These are phyloP conservation scores for Borostomias antarcticus DNA, from an alignment of 2,797 vertebrate species.

Conservation along the genomic window DNA sequence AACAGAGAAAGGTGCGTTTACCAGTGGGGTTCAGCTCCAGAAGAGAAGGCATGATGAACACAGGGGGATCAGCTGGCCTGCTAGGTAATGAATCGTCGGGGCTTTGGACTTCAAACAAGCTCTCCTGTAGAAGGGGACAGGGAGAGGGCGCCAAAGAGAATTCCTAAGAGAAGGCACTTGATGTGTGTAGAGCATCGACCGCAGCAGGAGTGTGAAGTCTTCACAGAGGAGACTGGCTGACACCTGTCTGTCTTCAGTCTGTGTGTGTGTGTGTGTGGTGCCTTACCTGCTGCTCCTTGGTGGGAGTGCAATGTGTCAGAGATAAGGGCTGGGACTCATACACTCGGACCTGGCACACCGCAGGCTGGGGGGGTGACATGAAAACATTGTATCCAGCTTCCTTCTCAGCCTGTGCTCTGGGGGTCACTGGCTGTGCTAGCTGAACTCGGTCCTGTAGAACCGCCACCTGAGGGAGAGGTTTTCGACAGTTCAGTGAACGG, in stretches of 20 bases:
- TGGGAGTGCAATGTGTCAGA: slow-evolving; percentile 13
- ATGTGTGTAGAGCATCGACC: not conserved
- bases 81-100: slow-evolving; percentile 42
- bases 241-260: slow-evolving; percentile 20
- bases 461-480: not conserved
- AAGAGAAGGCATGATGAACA: slow-evolving; percentile 29
- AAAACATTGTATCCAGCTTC: too few species aligned
- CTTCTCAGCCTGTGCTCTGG: slow-evolving; percentile 4
- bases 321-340: slow-evolving; percentile 1
- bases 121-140: slow-evolving; percentile 51
- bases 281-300: slow-evolving; percentile 49
- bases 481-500: not conserved
- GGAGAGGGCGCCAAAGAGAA: slow-evolving; percentile 10
- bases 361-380: slow-evolving; percentile 12
- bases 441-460: not conserved
- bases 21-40: slow-evolving; percentile 63
- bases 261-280: slow-evolving; percentile 5
- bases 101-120: slow-evolving; percentile 52
- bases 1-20: slow-evolving; percentile 47
- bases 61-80: not conserved
- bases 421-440: not conserved
- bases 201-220: slow-evolving; percentile 27
- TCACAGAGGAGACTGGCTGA: not conserved
- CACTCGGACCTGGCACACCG: slow-evolving; percentile 1
- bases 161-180: not conserved